Evolutionary conservation across 1,140 invertebrate genomes (phyloP).

Genomic region (Arctopsyche grandis): DNA sequence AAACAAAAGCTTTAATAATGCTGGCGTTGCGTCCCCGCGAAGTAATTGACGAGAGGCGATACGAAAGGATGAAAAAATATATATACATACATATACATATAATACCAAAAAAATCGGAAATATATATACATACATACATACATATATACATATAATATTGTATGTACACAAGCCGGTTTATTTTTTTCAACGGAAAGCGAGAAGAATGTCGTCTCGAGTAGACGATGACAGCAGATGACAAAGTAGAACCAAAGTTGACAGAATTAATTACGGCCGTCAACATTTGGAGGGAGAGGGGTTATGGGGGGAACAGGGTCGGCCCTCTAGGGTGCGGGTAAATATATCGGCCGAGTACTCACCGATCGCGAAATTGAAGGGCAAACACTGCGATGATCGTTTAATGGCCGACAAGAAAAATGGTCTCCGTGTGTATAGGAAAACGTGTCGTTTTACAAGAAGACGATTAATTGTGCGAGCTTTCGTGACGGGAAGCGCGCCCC

Average conservation of each 20-base stretch:
- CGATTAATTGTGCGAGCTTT: not conserved
- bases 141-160: not conserved
- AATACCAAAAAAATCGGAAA: not conserved
- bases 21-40: slow-evolving; percentile 17
- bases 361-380: slow-evolving; percentile 33
- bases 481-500: not conserved
- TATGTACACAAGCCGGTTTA: not conserved
- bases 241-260: slow-evolving; percentile 43
- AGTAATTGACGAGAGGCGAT: not conserved
- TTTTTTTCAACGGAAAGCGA: slow-evolving; percentile 5
- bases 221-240: slow-evolving; percentile 39
- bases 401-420: slow-evolving; percentile 20
- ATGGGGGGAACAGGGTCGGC: not conserved
- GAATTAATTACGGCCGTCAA: slow-evolving; percentile 38
- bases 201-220: slow-evolving; percentile 8
- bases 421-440: not conserved
- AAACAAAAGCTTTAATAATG: slow-evolving; percentile 32
- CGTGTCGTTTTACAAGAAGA: not conserved
- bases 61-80: not conserved
- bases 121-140: too few relatives aligned
- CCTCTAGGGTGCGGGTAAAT: not conserved
- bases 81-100: too few relatives aligned
- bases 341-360: slow-evolving; percentile 20
- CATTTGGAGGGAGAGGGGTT: not conserved
- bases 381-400: slow-evolving; percentile 30